These are phyloP conservation scores for Noctua pronuba DNA, from an alignment of 2,888 invertebrate genomes.

Conservation along the genomic window DNA sequence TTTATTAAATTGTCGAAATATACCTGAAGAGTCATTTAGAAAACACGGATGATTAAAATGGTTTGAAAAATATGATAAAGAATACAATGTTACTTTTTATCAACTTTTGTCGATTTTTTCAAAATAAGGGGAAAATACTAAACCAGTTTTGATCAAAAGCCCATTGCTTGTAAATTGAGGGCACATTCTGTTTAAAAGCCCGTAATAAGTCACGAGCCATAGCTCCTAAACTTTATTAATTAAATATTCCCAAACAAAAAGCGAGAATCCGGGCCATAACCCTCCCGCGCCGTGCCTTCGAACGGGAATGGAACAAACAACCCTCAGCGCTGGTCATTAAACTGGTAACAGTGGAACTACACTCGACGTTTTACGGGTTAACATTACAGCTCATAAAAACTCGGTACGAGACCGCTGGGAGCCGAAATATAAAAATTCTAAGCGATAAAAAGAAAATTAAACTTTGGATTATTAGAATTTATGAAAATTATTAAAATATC, in stretches of 20 bases:
- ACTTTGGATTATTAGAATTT: slow-evolving; percentile 30
- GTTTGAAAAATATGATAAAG: not conserved
- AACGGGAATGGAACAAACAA: slow-evolving; percentile 58
- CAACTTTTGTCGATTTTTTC: not conserved
- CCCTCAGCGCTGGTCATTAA: slow-evolving; percentile 58
- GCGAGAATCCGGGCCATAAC: slow-evolving; percentile 54
- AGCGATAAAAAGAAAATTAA: slow-evolving; percentile 43
- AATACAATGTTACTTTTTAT: not conserved
- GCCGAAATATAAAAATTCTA: slow-evolving; percentile 32
- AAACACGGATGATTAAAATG: slow-evolving; percentile 5
- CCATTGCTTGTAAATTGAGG: slow-evolving; percentile 24
- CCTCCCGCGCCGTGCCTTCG: slow-evolving; percentile 43
- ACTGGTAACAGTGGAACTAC: slow-evolving; percentile 57
- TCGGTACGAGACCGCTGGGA: slow-evolving; percentile 46
- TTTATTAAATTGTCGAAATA: slow-evolving; percentile 2
- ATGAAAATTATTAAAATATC: slow-evolving; percentile 14
- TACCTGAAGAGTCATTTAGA: not conserved
- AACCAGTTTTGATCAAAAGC: slow-evolving; percentile 19
- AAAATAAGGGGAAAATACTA: not conserved
- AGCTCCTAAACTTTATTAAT: slow-evolving; percentile 58
- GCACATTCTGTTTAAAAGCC: slow-evolving; percentile 37
- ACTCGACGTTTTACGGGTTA: slow-evolving; percentile 60
- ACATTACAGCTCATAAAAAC: slow-evolving; percentile 54
- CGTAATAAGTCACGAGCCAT: slow-evolving; percentile 28
- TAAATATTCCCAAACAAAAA: slow-evolving; percentile 61